phyloP scores from a whole-genome alignment of 2,888 invertebrate genomes.

The Eugnorisma glareosa region DNA sequence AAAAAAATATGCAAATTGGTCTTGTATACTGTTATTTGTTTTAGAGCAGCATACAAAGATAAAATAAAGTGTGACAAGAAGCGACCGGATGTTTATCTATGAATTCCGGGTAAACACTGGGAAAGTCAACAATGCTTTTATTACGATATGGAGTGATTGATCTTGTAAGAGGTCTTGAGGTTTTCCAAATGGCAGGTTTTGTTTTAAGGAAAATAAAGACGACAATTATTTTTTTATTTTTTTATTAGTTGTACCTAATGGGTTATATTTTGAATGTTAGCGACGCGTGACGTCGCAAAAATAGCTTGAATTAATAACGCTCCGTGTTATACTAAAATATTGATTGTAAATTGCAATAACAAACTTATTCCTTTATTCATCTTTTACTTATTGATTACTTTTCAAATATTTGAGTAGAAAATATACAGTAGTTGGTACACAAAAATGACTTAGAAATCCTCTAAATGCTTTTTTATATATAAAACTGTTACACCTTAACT shows the following conservation, averaged over 20 bases:
- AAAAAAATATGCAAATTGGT: constrained; percentile 12
- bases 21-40: constrained; percentile 30
- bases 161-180: background rate
- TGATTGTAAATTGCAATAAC: background rate
- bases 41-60: constrained; percentile 26
- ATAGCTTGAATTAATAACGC: background rate
- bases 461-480: background rate
- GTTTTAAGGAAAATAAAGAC: constrained; percentile 6
- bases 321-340: too few relatives aligned
- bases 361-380: background rate
- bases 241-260: background rate
- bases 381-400: background rate
- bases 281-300: background rate
- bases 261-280: background rate
- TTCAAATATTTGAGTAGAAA: background rate
- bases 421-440: background rate
- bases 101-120: constrained; percentile 28
- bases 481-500: background rate
- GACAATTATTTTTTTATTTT: background rate
- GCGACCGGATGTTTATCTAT: constrained; percentile 38
- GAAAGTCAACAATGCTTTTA: constrained; percentile 21
- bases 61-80: constrained; percentile 24
- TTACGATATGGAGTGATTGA: constrained; percentile 17
- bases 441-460: too few relatives aligned
- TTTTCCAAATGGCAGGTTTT: constrained; percentile 12